These are phyloP conservation scores for Myotis pilosus DNA, from an alignment of 2,797 vertebrate genomes.

Conservation along the genomic window DNA sequence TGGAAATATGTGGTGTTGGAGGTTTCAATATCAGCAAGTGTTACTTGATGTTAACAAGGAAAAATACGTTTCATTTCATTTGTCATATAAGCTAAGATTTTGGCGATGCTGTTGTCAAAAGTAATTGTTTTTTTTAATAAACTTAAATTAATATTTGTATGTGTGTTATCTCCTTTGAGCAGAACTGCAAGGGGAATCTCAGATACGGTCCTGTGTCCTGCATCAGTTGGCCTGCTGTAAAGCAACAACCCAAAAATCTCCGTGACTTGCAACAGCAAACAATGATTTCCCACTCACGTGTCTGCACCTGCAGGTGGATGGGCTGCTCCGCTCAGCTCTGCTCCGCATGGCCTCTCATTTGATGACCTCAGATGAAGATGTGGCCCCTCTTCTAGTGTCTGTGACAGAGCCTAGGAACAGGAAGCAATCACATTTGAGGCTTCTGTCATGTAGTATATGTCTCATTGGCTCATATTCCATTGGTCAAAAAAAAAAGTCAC, in stretches of 20 bases:
- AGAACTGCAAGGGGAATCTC: background rate
- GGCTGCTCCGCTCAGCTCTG: background rate
- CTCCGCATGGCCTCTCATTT: background rate
- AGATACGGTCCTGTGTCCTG: background rate
- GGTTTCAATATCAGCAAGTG: background rate
- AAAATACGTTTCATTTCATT: background rate
- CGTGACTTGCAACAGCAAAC: background rate
- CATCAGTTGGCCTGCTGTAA: background rate
- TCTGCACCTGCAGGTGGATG: background rate
- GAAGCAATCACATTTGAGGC: background rate
- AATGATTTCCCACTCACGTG: background rate
- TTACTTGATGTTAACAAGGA: conserved; percentile 10
- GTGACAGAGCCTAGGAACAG: background rate
- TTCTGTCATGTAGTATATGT: background rate
- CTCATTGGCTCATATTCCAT: background rate
- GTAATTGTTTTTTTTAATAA: conserved; percentile 25
- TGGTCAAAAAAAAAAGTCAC: background rate
- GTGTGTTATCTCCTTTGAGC: background rate
- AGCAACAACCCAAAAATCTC: background rate
- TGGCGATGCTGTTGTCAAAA: background rate
- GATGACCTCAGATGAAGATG: background rate
- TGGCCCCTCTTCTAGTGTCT: background rate
- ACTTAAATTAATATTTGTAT: background rate
- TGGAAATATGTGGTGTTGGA: background rate
- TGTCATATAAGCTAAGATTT: background rate